Evolutionary conservation across 2,888 invertebrate species (phyloP), one percentile per base, ranked within the genome.

Genomic region (Scelioninae gen. 1): DNA sequence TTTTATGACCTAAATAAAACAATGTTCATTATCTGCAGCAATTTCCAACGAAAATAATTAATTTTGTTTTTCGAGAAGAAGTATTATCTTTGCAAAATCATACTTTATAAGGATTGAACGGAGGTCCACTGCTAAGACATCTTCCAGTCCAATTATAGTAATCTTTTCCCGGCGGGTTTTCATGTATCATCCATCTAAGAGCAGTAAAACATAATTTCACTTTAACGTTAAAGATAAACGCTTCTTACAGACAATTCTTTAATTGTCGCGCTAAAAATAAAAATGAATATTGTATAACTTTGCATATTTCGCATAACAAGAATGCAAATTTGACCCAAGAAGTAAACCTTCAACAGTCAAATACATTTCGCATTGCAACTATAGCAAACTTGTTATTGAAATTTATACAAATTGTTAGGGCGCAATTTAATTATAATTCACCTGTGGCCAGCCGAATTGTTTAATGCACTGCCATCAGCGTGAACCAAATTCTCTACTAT

Each of bases 121-220:
- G 93, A 0, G 89, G 90, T 5, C 97, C 97, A 0, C 97, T 94
- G 85, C 97, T 97, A 9, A 97, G 92, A 90, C 98, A 98, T 43
- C 98, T 93, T 51, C 94, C 95, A 32, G 96, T 96, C 98, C 98
- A 98, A 92, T 97, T 97, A 92, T 97, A 97, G 92, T 96, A 98
- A 92, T 98, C 98, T 80, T 94, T 95, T 15, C 97, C 97, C 0
- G 97, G 96, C 0, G 96, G 94, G 84, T 94, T 93, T 75, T 95
- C 95, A 90, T 98, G 97, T 15, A 98, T 94, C 10, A 96, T 96
- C 98, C 98, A 98, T 84, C 96, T 93, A 86, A 93, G 56, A 63
- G 11, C 40, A 51, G 16, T 32, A 23, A 11, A 16, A 34, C 8
- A 58, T 15, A 40, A 13, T 13, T 31, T 15, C 43, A 65, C 16